Conservation (phyloP, 2,113 vertebrate genomes). For the Otis tarda region DNA sequence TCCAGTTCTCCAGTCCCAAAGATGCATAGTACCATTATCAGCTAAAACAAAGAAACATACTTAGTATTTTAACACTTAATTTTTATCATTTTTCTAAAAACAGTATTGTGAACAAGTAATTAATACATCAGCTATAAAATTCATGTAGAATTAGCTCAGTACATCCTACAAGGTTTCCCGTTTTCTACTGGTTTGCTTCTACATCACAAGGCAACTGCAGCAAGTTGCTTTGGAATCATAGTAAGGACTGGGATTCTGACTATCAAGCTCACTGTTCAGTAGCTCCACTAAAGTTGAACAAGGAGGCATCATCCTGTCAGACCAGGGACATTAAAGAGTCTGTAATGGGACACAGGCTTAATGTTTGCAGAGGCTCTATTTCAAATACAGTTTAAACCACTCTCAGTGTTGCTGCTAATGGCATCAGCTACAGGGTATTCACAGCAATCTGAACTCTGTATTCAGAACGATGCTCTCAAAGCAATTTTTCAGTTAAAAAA, state of each 20-base stretch:
- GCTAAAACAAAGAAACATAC: constrained; percentile 70
- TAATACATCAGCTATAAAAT: neutral
- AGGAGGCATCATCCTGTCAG: neutral
- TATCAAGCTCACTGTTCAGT: neutral
- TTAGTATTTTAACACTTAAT: neutral
- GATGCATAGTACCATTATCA: constrained; percentile 97
- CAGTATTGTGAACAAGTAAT: neutral
- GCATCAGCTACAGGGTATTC: neutral
- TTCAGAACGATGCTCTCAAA: neutral
- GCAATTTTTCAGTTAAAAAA: neutral
- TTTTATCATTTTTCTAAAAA: neutral
- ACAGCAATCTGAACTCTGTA: neutral
- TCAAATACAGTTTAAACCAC: neutral
- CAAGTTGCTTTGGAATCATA: neutral
- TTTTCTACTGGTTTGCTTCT: neutral
- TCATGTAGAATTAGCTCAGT: neutral
- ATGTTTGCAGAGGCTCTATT: neutral
- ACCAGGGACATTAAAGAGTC: neutral
- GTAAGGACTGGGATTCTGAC: neutral
- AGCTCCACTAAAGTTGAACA: neutral
- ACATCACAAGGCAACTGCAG: neutral
- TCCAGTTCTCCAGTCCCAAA: constrained; percentile 99
- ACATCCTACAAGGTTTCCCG: neutral
- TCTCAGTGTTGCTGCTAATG: neutral
- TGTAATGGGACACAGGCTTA: neutral